Base-by-base conservation (phyloP, 2,888 invertebrate genomes). In the Liodrosophila aerea region DNA sequence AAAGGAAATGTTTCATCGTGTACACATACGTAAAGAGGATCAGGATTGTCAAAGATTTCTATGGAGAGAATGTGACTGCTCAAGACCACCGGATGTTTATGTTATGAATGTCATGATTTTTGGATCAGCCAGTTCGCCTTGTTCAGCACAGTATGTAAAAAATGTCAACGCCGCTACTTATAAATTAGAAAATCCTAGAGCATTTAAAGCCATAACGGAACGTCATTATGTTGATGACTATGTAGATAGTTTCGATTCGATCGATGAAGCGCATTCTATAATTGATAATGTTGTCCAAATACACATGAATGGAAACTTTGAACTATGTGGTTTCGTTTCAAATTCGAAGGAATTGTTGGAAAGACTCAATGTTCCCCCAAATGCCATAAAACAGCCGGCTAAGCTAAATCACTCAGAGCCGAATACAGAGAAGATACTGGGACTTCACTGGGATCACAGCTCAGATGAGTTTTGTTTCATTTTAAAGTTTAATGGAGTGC, bases 171-270 rank as follows among this genome's bases (percentile, higher is more conserved):
- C n/a, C n/a, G n/a, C n/a, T n/a, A n/a, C 22, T 22, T 4, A 22
- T 22, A 22, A 22, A 5, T 22, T 4, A 22, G 22, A 22, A 22
- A 22, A 22, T 22, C 2, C 2, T 2, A 22, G 22, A 22, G 22
- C 22, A 5, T 2, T 34, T 1, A 34, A 34, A 34, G 34, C 34
- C 12, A 34, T 34, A 34, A 11, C 34, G 11, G 22, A 22, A 4
- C 22, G 5, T 11, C 27, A 41, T 29, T 43, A 43, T 9, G 13
- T 43, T 1, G 30, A 43, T 30, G 43, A 43, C 9, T 30, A 43
- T 1, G 43, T 43, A 1, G 29, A 43, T 9, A 30, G 43, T 4
- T 30, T 13, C 13, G 13, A 30, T 4, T 13, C 1, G 4, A 1
- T 41, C 12, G 30, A 43, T 2, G 11, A 39, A 7, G 37, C 37